Evolutionary conservation across 2,113 vertebrate species (phyloP).

Genomic region (Macaca mulatta): DNA sequence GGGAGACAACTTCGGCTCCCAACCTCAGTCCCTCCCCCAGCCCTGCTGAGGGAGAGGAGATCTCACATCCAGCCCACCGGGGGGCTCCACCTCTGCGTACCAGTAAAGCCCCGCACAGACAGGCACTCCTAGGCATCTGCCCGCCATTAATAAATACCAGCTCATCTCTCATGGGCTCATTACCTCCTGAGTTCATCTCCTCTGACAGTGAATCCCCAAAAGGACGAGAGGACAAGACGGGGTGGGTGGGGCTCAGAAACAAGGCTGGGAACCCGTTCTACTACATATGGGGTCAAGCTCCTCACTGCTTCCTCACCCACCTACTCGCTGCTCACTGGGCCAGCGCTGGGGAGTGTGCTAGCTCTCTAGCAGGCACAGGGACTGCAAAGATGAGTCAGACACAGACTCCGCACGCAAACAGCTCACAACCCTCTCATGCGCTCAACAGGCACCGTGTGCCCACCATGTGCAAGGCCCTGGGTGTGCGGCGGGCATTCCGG

Average conservation of each 20-base stretch:
- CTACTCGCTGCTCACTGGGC: background rate
- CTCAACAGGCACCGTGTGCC: fast-evolving
- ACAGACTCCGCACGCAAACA: background rate
- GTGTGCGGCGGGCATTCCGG: background rate
- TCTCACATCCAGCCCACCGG: too few species aligned
- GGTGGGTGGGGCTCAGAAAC: background rate
- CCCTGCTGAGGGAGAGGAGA: background rate
- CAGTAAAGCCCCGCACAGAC: background rate
- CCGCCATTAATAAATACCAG: background rate
- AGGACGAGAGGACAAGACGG: background rate
- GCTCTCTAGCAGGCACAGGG: background rate
- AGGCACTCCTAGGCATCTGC: background rate
- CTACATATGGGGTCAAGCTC: background rate
- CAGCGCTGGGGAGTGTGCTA: background rate
- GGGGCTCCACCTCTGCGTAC: fast-evolving
- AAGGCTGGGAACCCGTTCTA: background rate
- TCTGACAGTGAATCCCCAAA: background rate
- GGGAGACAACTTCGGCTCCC: background rate
- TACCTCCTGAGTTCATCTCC: background rate
- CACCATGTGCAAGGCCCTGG: fast-evolving
- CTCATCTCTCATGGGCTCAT: background rate
- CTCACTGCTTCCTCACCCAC: background rate
- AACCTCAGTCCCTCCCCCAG: background rate
- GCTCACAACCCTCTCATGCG: background rate
- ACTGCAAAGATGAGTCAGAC: background rate